These are phyloP conservation scores for Lymantria monacha DNA, from an alignment of 2,888 invertebrate species.

Conservation along the genomic window DNA sequence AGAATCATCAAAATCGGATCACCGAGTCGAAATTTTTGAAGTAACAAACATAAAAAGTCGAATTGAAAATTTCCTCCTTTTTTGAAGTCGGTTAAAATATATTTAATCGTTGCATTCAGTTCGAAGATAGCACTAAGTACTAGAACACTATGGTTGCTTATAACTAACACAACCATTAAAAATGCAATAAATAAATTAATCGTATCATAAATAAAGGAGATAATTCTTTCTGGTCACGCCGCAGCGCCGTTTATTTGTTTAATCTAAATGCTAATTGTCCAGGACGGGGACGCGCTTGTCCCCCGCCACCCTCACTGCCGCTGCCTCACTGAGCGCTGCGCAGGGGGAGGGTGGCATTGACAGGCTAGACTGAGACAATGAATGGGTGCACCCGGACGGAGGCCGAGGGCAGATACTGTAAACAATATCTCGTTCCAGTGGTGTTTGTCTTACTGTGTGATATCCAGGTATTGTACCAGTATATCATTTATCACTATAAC, in stretches of 20 bases:
- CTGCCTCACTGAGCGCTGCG: too few relatives aligned
- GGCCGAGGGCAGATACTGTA: slow-evolving; percentile 10
- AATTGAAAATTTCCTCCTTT: too few relatives aligned
- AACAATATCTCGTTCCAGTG: slow-evolving; percentile 20
- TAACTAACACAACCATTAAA: slow-evolving; percentile 33
- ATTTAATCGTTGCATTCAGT: too few relatives aligned
- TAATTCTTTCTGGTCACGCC: slow-evolving; percentile 60
- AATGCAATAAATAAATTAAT: slow-evolving; percentile 58
- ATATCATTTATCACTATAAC: too few relatives aligned
- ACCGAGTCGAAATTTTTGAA: too few relatives aligned
- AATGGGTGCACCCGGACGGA: slow-evolving; percentile 31
- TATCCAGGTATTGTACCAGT: too few relatives aligned
- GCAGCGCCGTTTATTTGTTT: slow-evolving; percentile 67
- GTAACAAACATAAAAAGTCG: too few relatives aligned
- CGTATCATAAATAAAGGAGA: slow-evolving; percentile 56
- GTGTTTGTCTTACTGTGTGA: too few relatives aligned
- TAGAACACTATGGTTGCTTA: neutral
- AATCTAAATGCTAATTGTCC: slow-evolving; percentile 75
- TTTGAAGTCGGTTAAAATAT: too few relatives aligned
- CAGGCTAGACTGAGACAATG: slow-evolving; percentile 23
- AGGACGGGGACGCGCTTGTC: slow-evolving; percentile 33
- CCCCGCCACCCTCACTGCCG: too few relatives aligned
- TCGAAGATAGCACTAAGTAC: too few relatives aligned
- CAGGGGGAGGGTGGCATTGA: slow-evolving; percentile 1
- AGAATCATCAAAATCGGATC: too few relatives aligned